Conservation (phyloP, 2,113 vertebrate genomes). For the Pteruthius melanotis region DNA sequence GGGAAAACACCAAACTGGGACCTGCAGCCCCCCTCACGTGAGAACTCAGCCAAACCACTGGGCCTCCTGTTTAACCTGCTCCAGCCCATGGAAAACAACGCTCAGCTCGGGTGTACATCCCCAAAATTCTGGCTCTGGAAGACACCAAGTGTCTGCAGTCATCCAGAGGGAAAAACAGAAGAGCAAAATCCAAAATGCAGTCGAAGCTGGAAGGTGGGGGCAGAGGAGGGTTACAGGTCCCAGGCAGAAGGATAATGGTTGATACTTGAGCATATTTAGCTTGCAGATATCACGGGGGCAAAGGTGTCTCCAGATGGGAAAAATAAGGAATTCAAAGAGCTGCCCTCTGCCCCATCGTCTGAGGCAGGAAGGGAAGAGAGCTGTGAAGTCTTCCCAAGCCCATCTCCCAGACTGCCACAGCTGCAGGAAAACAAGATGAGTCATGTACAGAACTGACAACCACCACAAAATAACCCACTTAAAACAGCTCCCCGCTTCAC, state of each 20-base stretch:
- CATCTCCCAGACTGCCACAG: neutral
- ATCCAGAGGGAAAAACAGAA: neutral
- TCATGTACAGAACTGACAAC: neutral
- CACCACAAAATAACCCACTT: neutral
- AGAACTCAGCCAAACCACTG: neutral
- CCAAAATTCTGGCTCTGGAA: neutral
- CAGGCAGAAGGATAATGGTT: neutral
- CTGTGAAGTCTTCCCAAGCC: neutral
- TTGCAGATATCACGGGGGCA: neutral
- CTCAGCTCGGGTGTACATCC: neutral
- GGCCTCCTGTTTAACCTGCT: neutral
- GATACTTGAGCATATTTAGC: neutral
- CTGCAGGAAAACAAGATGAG: neutral
- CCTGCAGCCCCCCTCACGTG: neutral
- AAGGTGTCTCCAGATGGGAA: neutral
- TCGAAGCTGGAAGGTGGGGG: neutral
- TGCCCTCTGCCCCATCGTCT: neutral
- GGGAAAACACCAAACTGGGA: neutral
- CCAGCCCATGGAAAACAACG: accelerated
- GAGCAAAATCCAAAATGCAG: neutral
- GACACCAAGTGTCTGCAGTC: neutral
- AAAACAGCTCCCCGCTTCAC: neutral
- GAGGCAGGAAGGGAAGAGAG: neutral
- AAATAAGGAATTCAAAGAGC: neutral
- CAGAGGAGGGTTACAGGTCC: neutral